These are phyloP conservation scores for Cathartes aura DNA, from an alignment of 2,113 vertebrate genomes.

Conservation along the genomic window DNA sequence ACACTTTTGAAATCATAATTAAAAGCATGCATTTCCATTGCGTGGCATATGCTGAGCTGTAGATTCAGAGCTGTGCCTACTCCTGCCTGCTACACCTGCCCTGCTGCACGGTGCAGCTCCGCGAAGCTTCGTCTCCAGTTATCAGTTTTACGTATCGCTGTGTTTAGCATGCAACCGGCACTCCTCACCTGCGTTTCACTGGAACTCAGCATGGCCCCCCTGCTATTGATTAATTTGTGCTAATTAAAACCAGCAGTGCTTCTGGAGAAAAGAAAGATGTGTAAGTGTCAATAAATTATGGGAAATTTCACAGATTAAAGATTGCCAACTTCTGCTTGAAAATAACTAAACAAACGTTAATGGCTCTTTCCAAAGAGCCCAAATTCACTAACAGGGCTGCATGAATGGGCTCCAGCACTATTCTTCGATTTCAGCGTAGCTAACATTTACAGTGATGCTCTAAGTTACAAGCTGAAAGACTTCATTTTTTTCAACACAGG, in stretches of 20 bases:
- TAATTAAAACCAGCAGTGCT: conserved; percentile 76
- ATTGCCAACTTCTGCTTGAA: conserved; percentile 69
- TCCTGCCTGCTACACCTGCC: conserved; percentile 20
- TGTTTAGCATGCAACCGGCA: conserved; percentile 57
- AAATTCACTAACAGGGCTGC: neutral
- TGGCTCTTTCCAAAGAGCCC: conserved; percentile 22
- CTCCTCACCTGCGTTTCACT: conserved; percentile 67
- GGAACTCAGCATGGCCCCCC: conserved; percentile 61
- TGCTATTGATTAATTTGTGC: conserved; percentile 76
- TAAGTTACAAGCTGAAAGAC: neutral
- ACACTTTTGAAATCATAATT: conserved; percentile 25
- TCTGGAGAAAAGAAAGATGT: conserved; percentile 66
- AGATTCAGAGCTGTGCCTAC: neutral
- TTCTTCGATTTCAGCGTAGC: neutral
- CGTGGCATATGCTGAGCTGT: neutral
- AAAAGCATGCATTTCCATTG: neutral
- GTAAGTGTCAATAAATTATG: conserved; percentile 76
- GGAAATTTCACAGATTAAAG: conserved; percentile 68
- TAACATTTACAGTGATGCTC: neutral
- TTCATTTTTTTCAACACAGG: neutral
- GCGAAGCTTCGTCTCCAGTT: neutral
- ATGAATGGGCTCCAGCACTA: neutral
- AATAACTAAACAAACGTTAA: conserved; percentile 73
- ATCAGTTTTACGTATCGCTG: conserved; percentile 16
- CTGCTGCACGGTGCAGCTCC: neutral